Conservation (phyloP, 2,888 invertebrate species). For the Beris chalybata region DNA sequence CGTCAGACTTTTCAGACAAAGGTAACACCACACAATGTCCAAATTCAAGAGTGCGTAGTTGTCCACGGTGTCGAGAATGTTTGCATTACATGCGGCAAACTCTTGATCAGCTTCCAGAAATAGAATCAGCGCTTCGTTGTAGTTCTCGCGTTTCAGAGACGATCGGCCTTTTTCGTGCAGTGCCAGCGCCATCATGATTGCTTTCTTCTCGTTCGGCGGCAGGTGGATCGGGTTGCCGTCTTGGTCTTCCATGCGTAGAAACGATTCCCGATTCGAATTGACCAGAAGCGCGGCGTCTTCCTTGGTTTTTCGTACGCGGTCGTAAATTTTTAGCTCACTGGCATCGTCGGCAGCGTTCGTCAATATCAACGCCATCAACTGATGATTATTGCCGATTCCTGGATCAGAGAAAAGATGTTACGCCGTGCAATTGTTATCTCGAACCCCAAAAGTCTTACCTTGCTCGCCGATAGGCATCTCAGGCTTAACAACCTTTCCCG, state of each 20-base stretch:
- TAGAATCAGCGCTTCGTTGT: slow-evolving; percentile 70
- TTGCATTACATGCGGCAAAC: slow-evolving; percentile 59
- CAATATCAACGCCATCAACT: slow-evolving; percentile 67
- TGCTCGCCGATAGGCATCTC: slow-evolving; percentile 60
- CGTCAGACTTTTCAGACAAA: slow-evolving; percentile 68
- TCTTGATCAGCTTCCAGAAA: slow-evolving; percentile 77
- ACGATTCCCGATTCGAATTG: slow-evolving; percentile 51
- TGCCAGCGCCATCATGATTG: slow-evolving; percentile 75
- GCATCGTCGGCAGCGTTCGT: slow-evolving; percentile 54
- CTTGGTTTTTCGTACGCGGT: slow-evolving; percentile 60
- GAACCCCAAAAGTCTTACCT: slow-evolving; percentile 47
- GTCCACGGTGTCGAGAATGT: slow-evolving; percentile 68
- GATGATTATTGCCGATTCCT: slow-evolving; percentile 66
- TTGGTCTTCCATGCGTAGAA: slow-evolving; percentile 73
- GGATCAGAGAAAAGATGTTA: neutral
- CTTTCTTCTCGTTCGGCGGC: slow-evolving; percentile 68
- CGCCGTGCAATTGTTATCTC: neutral
- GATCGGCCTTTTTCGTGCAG: slow-evolving; percentile 77
- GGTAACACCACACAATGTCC: slow-evolving; percentile 89
- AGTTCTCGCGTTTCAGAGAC: slow-evolving; percentile 67
- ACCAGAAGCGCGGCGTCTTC: slow-evolving; percentile 62
- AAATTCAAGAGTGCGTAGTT: slow-evolving; percentile 82
- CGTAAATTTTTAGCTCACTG: slow-evolving; percentile 61
- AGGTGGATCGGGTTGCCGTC: slow-evolving; percentile 72
- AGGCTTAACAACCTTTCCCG: slow-evolving; percentile 66